Conservation (phyloP, 2,113 vertebrate genomes). For the Pelodiscus sinensis region DNA sequence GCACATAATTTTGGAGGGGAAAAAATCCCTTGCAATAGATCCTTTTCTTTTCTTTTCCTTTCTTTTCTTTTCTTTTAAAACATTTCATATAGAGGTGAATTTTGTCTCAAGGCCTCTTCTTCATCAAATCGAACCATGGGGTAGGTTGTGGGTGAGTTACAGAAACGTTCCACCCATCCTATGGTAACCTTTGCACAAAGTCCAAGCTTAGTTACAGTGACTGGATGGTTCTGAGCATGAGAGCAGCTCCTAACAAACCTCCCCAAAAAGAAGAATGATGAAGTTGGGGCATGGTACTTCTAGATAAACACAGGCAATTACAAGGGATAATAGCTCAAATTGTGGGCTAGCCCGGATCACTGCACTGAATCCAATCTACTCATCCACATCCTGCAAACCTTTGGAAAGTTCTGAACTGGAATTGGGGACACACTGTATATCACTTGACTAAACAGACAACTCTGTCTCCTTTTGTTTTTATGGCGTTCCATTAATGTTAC, state of each 20-base stretch:
- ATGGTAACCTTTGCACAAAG: neutral
- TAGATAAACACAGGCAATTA: neutral
- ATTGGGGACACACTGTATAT: neutral
- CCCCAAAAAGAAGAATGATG: neutral
- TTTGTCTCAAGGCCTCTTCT: neutral
- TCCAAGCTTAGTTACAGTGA: neutral
- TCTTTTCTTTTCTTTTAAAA: neutral
- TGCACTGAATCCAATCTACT: neutral
- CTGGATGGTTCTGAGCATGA: neutral
- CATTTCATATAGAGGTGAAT: neutral
- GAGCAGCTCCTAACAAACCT: neutral
- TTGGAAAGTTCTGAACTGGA: neutral
- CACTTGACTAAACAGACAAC: neutral
- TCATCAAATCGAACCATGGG: neutral
- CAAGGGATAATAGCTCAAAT: neutral
- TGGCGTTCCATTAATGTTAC: neutral
- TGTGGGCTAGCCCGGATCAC: neutral
- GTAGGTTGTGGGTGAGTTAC: neutral
- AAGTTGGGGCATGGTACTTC: neutral
- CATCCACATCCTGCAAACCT: neutral
- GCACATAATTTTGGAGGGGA: neutral
- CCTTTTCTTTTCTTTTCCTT: neutral
- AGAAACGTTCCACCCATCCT: neutral
- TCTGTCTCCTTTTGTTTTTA: neutral
- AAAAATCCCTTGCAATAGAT: neutral